Evolutionary conservation across 2,888 invertebrate species (phyloP).

Genomic region (Scaptomyza caliginosa): DNA sequence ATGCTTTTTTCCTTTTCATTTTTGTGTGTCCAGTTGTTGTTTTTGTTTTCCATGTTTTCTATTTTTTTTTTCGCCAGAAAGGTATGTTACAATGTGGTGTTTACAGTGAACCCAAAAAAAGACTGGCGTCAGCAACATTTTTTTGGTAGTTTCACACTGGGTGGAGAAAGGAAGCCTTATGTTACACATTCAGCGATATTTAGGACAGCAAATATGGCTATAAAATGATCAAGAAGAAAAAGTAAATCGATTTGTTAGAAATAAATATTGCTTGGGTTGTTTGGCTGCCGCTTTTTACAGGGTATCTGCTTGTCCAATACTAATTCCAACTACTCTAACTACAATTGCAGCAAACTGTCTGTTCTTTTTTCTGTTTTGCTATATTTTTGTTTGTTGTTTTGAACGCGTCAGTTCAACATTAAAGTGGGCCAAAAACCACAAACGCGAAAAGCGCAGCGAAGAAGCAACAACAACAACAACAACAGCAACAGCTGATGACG

Average conservation of each 20-base stretch:
- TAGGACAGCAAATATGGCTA: background rate
- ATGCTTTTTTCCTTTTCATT: too few relatives aligned
- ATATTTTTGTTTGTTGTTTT: slow-evolving; percentile 4
- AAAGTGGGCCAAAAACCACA: slow-evolving; percentile 47
- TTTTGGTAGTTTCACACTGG: background rate
- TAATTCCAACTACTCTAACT: too few relatives aligned
- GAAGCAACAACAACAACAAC: slow-evolving; percentile 2
- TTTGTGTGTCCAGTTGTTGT: background rate
- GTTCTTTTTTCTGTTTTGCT: background rate
- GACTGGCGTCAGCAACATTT: slow-evolving; percentile 32
- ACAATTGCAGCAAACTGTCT: background rate
- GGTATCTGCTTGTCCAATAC: background rate
- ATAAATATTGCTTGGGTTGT: too few relatives aligned
- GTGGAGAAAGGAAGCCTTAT: background rate
- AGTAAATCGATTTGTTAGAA: too few relatives aligned
- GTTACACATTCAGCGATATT: background rate
- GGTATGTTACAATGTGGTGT: slow-evolving; percentile 35
- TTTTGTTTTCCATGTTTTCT: background rate
- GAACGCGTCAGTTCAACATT: slow-evolving; percentile 31
- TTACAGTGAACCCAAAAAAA: slow-evolving; percentile 22
- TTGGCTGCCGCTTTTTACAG: slow-evolving; percentile 1
- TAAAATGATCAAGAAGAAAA: background rate
- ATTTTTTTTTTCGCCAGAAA: slow-evolving; percentile 1
- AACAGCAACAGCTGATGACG: slow-evolving; percentile 3
- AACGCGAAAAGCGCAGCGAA: slow-evolving; percentile 51